Percentiles rank a stretch among this genome's conserved stretches.
These are phyloP conservation scores for Percina caprodes DNA, from an alignment of 2,113 vertebrate genomes.

Conservation along the genomic window DNA sequence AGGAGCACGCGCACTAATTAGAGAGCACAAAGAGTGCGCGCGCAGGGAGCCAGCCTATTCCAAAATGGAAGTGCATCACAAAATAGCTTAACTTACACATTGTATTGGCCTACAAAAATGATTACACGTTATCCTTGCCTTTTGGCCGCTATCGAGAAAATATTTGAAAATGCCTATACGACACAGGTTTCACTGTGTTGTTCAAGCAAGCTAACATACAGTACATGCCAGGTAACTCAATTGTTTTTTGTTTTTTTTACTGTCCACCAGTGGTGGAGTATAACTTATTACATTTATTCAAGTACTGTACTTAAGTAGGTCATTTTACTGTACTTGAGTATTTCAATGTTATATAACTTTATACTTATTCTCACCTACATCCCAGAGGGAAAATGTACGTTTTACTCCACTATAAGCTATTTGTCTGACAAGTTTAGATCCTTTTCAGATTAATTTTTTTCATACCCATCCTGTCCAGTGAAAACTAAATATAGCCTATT, in stretches of 20 bases:
- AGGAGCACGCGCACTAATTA: constrained; percentile 65
- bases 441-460: too few species aligned
- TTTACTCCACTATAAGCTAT: not conserved
- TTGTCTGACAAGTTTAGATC: too few species aligned
- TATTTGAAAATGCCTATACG: not conserved
- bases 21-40: constrained; percentile 63
- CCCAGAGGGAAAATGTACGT: not conserved
- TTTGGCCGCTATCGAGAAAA: not conserved
- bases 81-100: not conserved
- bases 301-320: not conserved
- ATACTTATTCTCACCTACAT: not conserved
- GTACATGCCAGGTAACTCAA: not conserved
- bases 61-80: constrained; percentile 64
- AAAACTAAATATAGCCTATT: not conserved
- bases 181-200: not conserved
- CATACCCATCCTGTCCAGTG: not conserved
- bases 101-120: not conserved
- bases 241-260: not conserved
- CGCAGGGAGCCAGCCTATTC: constrained; percentile 63
- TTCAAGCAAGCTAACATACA: not conserved
- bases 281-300: not conserved
- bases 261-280: not conserved
- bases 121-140: not conserved
- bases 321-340: not conserved
- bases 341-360: not conserved